Evolutionary conservation across 2,888 invertebrate genomes (phyloP), one percentile per base, ranked within the genome.

Genomic region (Drosophila tripunctata): DNA sequence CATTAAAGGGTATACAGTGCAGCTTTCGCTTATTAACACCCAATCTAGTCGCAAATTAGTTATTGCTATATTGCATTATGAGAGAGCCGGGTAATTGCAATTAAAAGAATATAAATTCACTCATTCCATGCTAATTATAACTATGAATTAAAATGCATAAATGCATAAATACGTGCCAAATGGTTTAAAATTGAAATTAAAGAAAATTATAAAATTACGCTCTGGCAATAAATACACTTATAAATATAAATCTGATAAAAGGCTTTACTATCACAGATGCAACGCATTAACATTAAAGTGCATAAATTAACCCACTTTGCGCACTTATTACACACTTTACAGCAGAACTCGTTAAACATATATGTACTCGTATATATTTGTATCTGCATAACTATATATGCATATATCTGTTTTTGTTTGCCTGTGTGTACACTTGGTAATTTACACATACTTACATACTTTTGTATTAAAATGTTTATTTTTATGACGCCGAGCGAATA

Each of bases 191-290:
- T 76, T 64, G 68, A 87, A 87, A 84, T 78, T 69, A 72, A 75
- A 72, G 78, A 87, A 87, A 77, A 54, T 72, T 65, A 80, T 75
- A 44, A 71, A 68, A 68, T 45, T n/a, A 21, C 21, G 40, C 44
- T 24, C 21, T 31, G 19, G 19, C n/a, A 7, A 48, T 64, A 64
- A 69, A 79, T 70, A 76, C 63, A 74, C 80, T 76, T 70, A 55
- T 67, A 78, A 64, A 73, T 79, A 83, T 75, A 69, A 87, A 87
- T 82, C 87, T 67, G 81, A 80, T 82, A 80, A 87, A 67, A 57
- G 60, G 65, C 58, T 51, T 56, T 61, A 21, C 52, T 38, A 47
- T 69, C 60, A 63, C 83, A 86, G 84, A 79, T 80, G 83, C 63
- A 66, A 40, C 85, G 67, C 81, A 82, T 87, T 82, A 82, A 72